Base-by-base conservation (phyloP, 2,888 invertebrate species). In the Dicyrtomina minuta region DNA sequence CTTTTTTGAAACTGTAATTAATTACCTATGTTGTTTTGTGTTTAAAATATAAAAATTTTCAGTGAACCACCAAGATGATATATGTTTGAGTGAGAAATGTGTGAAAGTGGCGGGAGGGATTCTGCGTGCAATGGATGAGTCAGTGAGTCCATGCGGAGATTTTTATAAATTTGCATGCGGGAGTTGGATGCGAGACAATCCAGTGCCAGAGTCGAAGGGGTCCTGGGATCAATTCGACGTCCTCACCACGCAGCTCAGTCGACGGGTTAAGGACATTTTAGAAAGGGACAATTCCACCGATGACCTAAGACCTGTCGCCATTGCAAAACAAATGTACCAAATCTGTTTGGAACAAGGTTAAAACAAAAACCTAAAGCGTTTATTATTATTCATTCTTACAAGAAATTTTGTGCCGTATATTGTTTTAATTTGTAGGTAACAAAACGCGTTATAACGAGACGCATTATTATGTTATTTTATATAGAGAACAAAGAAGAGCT, bases 301-400 rank as follows among this genome's bases (percentile, higher is more conserved):
- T 5, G 67, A 67, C 2, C 33, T 67, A 8, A 10, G 46, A 33
- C 78, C 80, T 24, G 80, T 82, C 0, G 77, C 78, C 17, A 73
- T 86, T 76, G 88, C 89, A 0, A 86, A 87, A 79, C 80, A 83
- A n/a, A 81, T 89, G 60, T 89, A 88, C 76, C 84, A 83, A 75
- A 87, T 88, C 39, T 89, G 90, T 79, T 83, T 88, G 82, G 84
- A 89, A 79, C 85, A 85, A 75, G 87, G 89, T 89, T 80, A 49
- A 27, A 41, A 39, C 20, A 41, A 5, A 17, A 44, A 61, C 43
- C 6, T 53, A 22, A 22, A 55, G 10, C 10, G 24, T 22, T 49
- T 17, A 22, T n/a, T 20, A 22, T 22, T 51, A n/a, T n/a, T n/a
- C n/a, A n/a, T n/a, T n/a, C n/a, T n/a, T n/a, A n/a, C n/a, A 43